phyloP scores from a whole-genome alignment of 2,888 invertebrate genomes.

The Coelinius sp. region DNA sequence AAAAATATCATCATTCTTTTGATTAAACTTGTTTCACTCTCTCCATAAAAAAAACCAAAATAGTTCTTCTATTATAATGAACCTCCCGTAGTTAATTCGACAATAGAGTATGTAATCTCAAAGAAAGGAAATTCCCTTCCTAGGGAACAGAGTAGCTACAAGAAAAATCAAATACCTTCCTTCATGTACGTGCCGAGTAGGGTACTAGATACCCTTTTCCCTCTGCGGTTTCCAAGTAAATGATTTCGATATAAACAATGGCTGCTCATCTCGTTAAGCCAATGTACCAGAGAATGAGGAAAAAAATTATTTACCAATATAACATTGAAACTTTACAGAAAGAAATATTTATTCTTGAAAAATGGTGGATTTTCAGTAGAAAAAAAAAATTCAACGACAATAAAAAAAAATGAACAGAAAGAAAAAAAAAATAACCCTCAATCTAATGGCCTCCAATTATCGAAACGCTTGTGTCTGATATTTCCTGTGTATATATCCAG shows the following conservation, averaged over 20 bases:
- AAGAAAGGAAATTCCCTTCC: background rate
- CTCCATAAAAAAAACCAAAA: background rate
- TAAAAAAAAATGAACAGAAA: too few relatives aligned
- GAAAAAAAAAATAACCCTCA: too few relatives aligned
- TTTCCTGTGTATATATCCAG: too few relatives aligned
- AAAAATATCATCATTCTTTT: too few relatives aligned
- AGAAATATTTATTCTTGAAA: too few relatives aligned
- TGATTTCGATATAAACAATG: background rate
- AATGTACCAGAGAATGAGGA: background rate
- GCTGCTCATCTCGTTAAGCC: slow-evolving; percentile 3
- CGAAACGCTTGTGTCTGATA: too few relatives aligned
- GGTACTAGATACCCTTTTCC: background rate
- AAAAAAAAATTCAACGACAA: too few relatives aligned
- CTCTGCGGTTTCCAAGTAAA: slow-evolving; percentile 1
- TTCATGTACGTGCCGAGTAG: background rate
- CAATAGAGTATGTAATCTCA: background rate
- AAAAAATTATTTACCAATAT: background rate
- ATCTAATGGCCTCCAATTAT: too few relatives aligned
- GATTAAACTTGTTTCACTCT: background rate
- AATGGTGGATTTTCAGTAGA: too few relatives aligned
- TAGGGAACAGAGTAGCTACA: background rate
- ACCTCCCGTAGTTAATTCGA: background rate
- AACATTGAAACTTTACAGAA: background rate
- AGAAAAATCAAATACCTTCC: background rate
- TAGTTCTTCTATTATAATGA: background rate